Percentiles rank a stretch among this genome's conserved stretches.
Evolutionary conservation across 2,888 invertebrate species (phyloP).

Genomic region (Andrena hattorfiana): DNA sequence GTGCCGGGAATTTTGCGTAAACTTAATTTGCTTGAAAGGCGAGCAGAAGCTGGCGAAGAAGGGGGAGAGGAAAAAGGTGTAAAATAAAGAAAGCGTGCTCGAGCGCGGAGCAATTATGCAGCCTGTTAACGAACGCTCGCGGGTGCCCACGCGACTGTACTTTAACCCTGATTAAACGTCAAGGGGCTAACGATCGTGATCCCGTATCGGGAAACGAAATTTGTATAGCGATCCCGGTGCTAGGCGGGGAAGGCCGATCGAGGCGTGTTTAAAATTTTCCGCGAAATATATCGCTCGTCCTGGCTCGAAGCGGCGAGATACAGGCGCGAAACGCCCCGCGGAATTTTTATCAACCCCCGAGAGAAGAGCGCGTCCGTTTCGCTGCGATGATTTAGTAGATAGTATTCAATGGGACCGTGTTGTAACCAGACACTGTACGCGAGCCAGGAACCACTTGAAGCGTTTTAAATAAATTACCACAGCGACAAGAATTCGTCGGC

Average conservation of each 20-base stretch:
- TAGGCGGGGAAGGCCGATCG: neutral
- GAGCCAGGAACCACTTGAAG: neutral
- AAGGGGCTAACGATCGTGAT: slow-evolving; percentile 24
- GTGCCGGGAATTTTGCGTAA: slow-evolving; percentile 3
- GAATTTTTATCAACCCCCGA: slow-evolving; percentile 27
- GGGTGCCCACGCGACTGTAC: neutral
- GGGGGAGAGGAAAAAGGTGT: neutral
- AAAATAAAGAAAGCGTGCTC: neutral
- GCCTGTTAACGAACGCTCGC: slow-evolving; percentile 13
- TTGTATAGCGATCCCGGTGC: slow-evolving; percentile 5
- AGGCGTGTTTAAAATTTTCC: neutral
- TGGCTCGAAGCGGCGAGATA: slow-evolving; percentile 15
- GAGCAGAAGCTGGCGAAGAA: no score
- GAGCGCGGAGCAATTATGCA: slow-evolving; percentile 17
- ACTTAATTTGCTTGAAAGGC: slow-evolving; percentile 1
- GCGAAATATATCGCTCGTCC: slow-evolving; percentile 7
- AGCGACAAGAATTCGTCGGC: neutral
- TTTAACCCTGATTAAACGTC: slow-evolving; percentile 24
- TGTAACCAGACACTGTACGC: neutral
- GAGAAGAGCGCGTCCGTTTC: neutral
- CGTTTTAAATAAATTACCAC: no score
- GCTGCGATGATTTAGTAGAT: slow-evolving; percentile 9
- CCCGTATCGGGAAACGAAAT: slow-evolving; percentile 21
- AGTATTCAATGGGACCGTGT: neutral
- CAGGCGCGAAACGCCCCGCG: neutral